A percentile compares a stretch with the other conserved stretches of the same genome.
phyloP scores from a whole-genome alignment of 2,888 invertebrate genomes.

The Bombylius discolor region DNA sequence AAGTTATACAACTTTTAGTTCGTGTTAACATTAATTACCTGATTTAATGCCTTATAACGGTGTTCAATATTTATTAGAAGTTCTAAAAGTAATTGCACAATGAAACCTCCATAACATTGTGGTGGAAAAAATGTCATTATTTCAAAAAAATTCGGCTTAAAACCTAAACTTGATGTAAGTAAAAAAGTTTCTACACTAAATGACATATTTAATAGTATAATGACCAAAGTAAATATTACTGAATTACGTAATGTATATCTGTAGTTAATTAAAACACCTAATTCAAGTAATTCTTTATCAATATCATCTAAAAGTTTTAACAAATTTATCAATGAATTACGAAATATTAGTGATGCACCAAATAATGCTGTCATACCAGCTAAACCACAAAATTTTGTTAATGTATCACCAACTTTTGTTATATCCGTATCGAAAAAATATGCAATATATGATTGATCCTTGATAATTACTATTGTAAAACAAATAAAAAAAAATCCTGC shows the following conservation, averaged over 20 bases:
- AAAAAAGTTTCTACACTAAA: conserved; percentile 19
- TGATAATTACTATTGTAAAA: conserved; percentile 23
- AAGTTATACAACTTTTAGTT: no score
- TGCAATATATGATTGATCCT: conserved; percentile 29
- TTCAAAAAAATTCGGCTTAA: conserved; percentile 13
- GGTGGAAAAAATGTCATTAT: conserved; percentile 23
- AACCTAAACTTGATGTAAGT: conserved; percentile 13
- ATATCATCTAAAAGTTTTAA: conserved; percentile 24
- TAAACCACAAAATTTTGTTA: conserved; percentile 30
- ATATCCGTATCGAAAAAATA: conserved; percentile 31
- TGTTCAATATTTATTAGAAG: conserved; percentile 19
- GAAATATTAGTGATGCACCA: conserved; percentile 24
- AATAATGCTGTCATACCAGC: conserved; percentile 28
- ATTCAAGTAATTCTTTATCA: conserved; percentile 23
- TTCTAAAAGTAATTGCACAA: background rate
- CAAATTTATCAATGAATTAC: conserved; percentile 23
- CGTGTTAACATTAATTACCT: conserved; percentile 19
- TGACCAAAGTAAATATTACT: conserved; percentile 20
- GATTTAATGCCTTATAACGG: conserved; percentile 22
- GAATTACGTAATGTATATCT: conserved; percentile 23
- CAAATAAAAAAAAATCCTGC: conserved; percentile 19
- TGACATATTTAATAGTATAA: conserved; percentile 20
- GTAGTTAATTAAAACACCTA: conserved; percentile 30
- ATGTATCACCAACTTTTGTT: conserved; percentile 28
- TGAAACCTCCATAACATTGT: conserved; percentile 20